Conservation (phyloP, 2,888 invertebrate species). For the Heliconius charithonia region DNA sequence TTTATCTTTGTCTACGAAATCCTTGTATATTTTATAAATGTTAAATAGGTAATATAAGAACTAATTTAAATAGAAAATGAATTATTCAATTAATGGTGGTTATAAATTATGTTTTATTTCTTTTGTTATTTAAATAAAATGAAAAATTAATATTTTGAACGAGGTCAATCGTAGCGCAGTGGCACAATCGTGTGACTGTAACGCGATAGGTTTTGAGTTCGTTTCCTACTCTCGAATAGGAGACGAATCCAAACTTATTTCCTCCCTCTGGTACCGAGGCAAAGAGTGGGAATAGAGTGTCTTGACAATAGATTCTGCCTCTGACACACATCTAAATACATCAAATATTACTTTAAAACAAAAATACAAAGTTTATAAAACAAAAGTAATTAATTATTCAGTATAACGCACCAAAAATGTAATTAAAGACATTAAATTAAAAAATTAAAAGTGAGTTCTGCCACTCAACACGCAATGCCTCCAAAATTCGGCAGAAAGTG, state of each 20-base stretch:
- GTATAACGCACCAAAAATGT: not conserved
- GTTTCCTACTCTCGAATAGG: too few relatives aligned
- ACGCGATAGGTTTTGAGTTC: not conserved
- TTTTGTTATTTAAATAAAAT: not conserved
- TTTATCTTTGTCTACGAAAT: conserved; percentile 14
- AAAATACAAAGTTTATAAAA: not conserved
- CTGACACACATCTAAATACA: not conserved
- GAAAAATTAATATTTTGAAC: not conserved
- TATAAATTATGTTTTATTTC: not conserved
- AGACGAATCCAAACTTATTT: too few relatives aligned
- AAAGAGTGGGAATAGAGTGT: too few relatives aligned
- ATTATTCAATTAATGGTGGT: not conserved
- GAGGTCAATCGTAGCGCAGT: not conserved
- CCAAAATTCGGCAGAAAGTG: too few relatives aligned
- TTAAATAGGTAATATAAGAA: not conserved
- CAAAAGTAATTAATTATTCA: conserved; percentile 4
- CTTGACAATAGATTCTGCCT: too few relatives aligned
- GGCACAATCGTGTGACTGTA: not conserved
- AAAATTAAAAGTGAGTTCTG: too few relatives aligned
- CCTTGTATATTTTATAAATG: conserved; percentile 10
- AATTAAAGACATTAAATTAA: not conserved
- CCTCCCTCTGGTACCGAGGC: too few relatives aligned
- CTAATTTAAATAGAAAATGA: conserved; percentile 1
- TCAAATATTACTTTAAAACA: too few relatives aligned
- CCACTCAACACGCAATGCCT: too few relatives aligned